These are phyloP conservation scores for Prorops nasuta DNA, from an alignment of 1,140 invertebrate genomes.

Conservation along the genomic window DNA sequence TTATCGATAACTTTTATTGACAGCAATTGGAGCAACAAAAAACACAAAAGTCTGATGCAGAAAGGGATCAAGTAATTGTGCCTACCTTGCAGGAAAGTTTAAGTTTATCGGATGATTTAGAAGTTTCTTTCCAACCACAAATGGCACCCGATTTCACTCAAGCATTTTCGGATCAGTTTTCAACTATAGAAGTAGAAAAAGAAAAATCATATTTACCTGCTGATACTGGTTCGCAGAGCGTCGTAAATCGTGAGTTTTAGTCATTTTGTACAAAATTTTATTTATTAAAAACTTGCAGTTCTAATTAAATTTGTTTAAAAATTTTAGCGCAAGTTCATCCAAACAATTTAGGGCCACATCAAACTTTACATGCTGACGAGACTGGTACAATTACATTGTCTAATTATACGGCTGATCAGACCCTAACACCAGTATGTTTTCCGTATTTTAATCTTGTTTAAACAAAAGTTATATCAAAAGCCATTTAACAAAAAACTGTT, in stretches of 20 bases:
- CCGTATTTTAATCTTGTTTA: neutral
- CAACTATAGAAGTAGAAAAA: conserved; percentile 23
- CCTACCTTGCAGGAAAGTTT: neutral
- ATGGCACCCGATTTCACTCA: conserved; percentile 34
- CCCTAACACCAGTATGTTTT: conserved; percentile 38
- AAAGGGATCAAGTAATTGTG: neutral
- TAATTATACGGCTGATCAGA: conserved; percentile 41
- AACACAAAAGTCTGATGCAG: conserved; percentile 14
- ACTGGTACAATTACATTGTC: conserved; percentile 47
- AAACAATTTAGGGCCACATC: conserved; percentile 30
- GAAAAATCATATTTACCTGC: conserved; percentile 26
- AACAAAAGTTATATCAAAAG: neutral
- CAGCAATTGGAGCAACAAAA: conserved; percentile 41
- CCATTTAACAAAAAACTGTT: conserved; percentile 1
- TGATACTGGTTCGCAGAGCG: conserved; percentile 11
- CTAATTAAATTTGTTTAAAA: conserved; percentile 18
- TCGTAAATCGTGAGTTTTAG: conserved; percentile 26
- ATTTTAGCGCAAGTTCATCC: conserved; percentile 26
- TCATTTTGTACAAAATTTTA: neutral
- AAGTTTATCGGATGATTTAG: conserved; percentile 21
- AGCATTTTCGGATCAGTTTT: conserved; percentile 39
- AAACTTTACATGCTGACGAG: conserved; percentile 48
- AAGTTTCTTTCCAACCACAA: conserved; percentile 34
- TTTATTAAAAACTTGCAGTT: conserved; percentile 4
- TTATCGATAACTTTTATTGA: neutral